A percentile compares a stretch with the other conserved stretches of the same genome.
Evolutionary conservation across 2,797 vertebrate genomes (phyloP).

Genomic region (Urosaurus nigricauda): DNA sequence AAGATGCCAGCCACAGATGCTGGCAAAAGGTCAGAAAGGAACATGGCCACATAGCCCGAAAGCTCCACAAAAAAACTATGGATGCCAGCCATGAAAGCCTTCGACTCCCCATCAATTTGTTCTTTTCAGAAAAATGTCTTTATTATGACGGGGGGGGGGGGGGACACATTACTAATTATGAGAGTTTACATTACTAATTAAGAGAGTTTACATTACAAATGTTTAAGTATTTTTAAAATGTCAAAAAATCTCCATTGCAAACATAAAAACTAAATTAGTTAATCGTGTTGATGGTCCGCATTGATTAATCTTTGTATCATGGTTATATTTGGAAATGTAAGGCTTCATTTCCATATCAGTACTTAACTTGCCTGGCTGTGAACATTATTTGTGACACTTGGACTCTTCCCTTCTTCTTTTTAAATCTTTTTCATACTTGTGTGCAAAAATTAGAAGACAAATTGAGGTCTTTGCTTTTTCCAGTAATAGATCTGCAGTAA

Average conservation of each 20-base stretch:
- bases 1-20: no score
- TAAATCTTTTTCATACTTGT: slow-evolving; percentile 19
- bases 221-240: slow-evolving; percentile 43
- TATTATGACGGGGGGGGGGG: no score
- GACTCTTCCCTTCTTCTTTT: slow-evolving; percentile 10
- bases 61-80: no score
- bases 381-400: slow-evolving; percentile 50
- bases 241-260: slow-evolving; percentile 24
- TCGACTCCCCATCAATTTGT: no score
- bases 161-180: slow-evolving; percentile 56
- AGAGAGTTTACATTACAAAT: slow-evolving; percentile 62
- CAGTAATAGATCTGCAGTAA: background rate
- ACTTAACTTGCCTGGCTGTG: slow-evolving; percentile 39
- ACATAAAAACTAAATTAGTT: slow-evolving; percentile 68
- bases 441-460: background rate
- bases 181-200: slow-evolving; percentile 65
- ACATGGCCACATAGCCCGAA: no score
- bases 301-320: slow-evolving; percentile 43
- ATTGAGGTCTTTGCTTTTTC: background rate
- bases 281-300: slow-evolving; percentile 59
- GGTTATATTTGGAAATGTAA: slow-evolving; percentile 57
- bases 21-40: no score
- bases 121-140: slow-evolving; percentile 46
- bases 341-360: slow-evolving; percentile 56
- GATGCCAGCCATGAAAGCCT: no score